These are phyloP conservation scores for Thera obeliscata DNA, from an alignment of 2,888 invertebrate species.

Conservation along the genomic window DNA sequence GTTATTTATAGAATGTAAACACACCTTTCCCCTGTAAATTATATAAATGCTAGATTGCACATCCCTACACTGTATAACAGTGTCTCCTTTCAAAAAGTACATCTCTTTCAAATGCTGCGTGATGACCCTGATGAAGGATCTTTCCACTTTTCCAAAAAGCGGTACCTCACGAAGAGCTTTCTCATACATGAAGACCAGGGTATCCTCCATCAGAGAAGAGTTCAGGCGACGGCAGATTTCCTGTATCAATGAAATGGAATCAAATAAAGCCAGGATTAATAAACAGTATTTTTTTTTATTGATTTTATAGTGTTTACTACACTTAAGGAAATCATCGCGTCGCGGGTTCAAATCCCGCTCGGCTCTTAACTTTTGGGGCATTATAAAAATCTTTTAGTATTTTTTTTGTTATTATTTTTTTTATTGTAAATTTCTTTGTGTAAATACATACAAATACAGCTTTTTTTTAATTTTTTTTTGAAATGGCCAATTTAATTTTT, in stretches of 20 bases:
- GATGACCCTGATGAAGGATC: conserved; percentile 81
- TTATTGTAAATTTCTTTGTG: too few species aligned
- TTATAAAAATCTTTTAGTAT: too few species aligned
- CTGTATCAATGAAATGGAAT: conserved; percentile 45
- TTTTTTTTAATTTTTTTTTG: too few species aligned
- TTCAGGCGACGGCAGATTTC: conserved; percentile 78
- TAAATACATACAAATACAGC: too few species aligned
- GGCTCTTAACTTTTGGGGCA: too few species aligned
- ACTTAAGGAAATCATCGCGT: too few species aligned
- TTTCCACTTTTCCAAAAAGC: conserved; percentile 79
- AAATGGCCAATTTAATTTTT: too few species aligned
- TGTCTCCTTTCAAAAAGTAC: conserved; percentile 79
- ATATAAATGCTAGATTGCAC: conserved; percentile 78
- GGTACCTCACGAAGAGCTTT: conserved; percentile 80
- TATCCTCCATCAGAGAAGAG: conserved; percentile 82
- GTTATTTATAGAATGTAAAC: background rate
- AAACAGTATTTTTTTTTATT: too few species aligned
- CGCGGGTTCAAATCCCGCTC: too few species aligned
- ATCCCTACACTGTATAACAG: conserved; percentile 77
- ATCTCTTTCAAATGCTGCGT: conserved; percentile 80
- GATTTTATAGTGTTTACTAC: too few species aligned
- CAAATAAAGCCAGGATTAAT: too few species aligned
- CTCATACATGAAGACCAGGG: conserved; percentile 81
- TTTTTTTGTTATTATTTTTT: too few species aligned
- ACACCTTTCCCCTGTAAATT: conserved; percentile 80